Conservation (phyloP, 2,888 invertebrate species). For the Rhyacophila evoluta region DNA sequence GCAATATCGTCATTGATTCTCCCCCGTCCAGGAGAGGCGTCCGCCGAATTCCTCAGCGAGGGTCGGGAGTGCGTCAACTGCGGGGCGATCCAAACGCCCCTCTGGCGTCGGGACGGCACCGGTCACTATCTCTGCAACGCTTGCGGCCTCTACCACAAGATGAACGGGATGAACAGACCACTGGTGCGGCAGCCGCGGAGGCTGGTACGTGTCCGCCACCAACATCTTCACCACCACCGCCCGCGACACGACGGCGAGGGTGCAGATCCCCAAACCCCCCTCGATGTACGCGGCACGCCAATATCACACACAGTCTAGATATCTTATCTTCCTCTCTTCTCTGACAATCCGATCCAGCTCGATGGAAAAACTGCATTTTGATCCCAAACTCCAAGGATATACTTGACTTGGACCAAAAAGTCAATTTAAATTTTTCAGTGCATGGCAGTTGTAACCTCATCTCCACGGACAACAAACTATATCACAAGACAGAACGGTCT, state of each 20-base stretch:
- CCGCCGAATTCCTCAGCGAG: conserved; percentile 52
- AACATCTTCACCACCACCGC: conserved; percentile 4
- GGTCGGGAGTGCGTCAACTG: conserved; percentile 54
- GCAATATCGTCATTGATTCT: neutral
- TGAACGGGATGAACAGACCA: conserved; percentile 95
- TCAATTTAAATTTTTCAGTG: too few species aligned
- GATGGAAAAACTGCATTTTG: too few species aligned
- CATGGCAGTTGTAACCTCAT: too few species aligned
- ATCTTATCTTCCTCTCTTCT: too few species aligned
- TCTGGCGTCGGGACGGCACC: conserved; percentile 98
- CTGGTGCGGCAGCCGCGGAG: conserved; percentile 92
- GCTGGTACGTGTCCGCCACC: conserved; percentile 75
- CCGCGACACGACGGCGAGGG: conserved; percentile 61
- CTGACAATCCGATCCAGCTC: too few species aligned
- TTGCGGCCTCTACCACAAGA: conserved; percentile 97
- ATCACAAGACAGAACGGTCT: too few species aligned
- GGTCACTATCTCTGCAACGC: conserved; percentile 99
- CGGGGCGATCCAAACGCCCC: conserved; percentile 75
- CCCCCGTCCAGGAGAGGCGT: conserved; percentile 44
- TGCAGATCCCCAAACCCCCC: conserved; percentile 59
- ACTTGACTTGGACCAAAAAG: too few species aligned
- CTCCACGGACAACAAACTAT: too few species aligned
- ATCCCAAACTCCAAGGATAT: too few species aligned
- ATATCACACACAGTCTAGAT: conserved; percentile 1
- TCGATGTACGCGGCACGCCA: conserved; percentile 45